Evolutionary conservation across 2,888 invertebrate genomes (phyloP).

Genomic region (Fragum whitleyi): DNA sequence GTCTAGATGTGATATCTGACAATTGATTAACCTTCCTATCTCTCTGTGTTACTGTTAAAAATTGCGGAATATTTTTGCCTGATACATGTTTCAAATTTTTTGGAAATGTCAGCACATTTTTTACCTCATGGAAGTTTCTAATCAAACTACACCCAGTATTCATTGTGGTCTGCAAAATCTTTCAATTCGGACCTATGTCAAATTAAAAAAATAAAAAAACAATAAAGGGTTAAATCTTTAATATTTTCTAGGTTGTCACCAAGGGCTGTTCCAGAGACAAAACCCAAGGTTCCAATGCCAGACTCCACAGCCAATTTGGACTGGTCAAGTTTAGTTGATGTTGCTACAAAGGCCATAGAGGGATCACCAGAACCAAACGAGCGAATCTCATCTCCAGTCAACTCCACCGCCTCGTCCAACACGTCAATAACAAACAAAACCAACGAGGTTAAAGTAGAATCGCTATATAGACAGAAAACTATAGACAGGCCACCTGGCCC

Average conservation of each 20-base stretch:
- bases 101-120: too few species aligned
- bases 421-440: slow-evolving; percentile 39
- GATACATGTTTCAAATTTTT: too few species aligned
- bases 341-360: slow-evolving; percentile 91
- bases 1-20: too few species aligned
- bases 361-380: slow-evolving; percentile 60
- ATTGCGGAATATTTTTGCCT: too few species aligned
- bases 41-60: too few species aligned
- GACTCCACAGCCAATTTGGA: slow-evolving; percentile 90
- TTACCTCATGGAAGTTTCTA: too few species aligned
- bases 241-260: slow-evolving; percentile 84
- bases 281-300: slow-evolving; percentile 87
- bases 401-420: slow-evolving; percentile 40
- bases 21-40: too few species aligned
- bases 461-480: slow-evolving; percentile 53
- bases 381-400: slow-evolving; percentile 45
- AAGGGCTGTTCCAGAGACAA: slow-evolving; percentile 68
- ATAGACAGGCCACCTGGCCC: slow-evolving; percentile 57
- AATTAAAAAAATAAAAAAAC: too few species aligned
- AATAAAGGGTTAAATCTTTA: too few species aligned
- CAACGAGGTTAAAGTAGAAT: slow-evolving; percentile 50
- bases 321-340: slow-evolving; percentile 93
- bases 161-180: too few species aligned
- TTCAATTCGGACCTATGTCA: too few species aligned
- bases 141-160: too few species aligned